Evolutionary conservation across 2,113 vertebrate genomes (phyloP).

Genomic region (Dunckerocampus dactyliophorus): DNA sequence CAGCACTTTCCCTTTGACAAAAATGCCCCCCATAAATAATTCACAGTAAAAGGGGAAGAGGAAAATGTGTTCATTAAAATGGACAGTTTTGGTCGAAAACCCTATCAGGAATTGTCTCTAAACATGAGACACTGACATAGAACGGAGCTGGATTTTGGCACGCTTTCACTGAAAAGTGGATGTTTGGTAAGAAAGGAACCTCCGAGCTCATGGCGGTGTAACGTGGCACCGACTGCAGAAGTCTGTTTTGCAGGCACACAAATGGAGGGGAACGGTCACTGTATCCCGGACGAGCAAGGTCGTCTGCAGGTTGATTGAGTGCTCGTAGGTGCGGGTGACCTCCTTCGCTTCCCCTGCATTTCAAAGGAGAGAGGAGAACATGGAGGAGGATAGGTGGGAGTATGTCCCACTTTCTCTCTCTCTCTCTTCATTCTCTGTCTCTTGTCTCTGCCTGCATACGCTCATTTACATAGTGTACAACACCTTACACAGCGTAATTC

Average conservation of each 20-base stretch:
- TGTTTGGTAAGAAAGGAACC: slow-evolving; percentile 42
- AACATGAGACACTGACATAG: slow-evolving; percentile 1
- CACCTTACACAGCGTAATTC: slow-evolving; percentile 1
- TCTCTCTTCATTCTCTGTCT: slow-evolving; percentile 16
- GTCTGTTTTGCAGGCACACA: slow-evolving; percentile 37
- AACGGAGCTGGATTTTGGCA: slow-evolving; percentile 26
- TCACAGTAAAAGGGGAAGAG: neutral
- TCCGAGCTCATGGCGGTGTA: slow-evolving; percentile 34
- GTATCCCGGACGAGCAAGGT: slow-evolving; percentile 72
- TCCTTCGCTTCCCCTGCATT: slow-evolving; percentile 59
- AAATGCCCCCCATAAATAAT: neutral
- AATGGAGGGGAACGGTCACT: slow-evolving; percentile 35
- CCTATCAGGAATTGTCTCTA: slow-evolving; percentile 21
- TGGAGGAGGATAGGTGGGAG: slow-evolving; percentile 18
- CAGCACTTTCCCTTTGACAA: neutral
- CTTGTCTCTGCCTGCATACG: slow-evolving; percentile 4
- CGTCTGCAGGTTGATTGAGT: slow-evolving; percentile 63
- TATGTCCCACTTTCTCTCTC: slow-evolving; percentile 56
- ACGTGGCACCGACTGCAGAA: slow-evolving; percentile 47
- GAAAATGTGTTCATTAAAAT: slow-evolving; percentile 17
- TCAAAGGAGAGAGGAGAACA: slow-evolving; percentile 30
- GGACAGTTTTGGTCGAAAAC: slow-evolving; percentile 16
- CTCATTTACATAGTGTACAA: slow-evolving; percentile 12
- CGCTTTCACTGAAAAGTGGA: slow-evolving; percentile 19
- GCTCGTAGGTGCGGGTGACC: slow-evolving; percentile 72